Percentiles rank a stretch among this genome's conserved stretches.
phyloP scores from a whole-genome alignment of 2,113 vertebrate species.

The Hypocryptadius cinnamomeus region DNA sequence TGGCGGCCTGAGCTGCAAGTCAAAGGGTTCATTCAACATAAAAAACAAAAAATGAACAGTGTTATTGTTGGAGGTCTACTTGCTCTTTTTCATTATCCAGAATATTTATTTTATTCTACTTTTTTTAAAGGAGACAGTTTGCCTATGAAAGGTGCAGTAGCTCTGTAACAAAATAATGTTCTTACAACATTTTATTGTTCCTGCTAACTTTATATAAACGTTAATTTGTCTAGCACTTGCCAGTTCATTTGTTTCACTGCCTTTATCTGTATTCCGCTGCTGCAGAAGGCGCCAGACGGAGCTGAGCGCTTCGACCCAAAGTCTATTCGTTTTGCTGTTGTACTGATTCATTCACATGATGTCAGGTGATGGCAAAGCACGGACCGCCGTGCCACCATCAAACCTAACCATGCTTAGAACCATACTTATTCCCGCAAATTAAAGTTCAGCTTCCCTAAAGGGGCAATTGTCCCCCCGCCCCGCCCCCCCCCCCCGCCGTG shows the following conservation, averaged over 20 bases:
- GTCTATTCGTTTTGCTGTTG: not conserved
- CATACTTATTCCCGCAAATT: not conserved
- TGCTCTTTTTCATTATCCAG: not conserved
- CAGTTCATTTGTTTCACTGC: not conserved
- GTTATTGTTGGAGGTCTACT: not conserved
- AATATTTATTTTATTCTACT: not conserved
- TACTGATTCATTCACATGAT: not conserved
- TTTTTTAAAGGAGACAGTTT: not conserved
- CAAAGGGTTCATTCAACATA: not conserved
- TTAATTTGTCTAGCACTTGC: not conserved
- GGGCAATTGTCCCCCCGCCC: not conserved
- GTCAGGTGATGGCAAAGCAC: not conserved
- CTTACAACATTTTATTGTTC: not conserved
- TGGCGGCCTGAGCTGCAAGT: constrained; percentile 80
- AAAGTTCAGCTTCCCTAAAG: not conserved
- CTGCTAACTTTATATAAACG: not conserved
- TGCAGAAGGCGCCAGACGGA: not conserved
- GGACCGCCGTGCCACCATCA: not conserved
- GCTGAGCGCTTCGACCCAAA: not conserved
- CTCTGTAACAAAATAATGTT: not conserved
- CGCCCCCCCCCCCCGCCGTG: not conserved
- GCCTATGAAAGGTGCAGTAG: not conserved
- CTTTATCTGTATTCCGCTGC: not conserved
- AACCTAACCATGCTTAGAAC: not conserved
- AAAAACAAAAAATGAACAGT: constrained; percentile 1